phyloP scores from a whole-genome alignment of 2,797 vertebrate genomes.

The Notolepis coatsorum region DNA sequence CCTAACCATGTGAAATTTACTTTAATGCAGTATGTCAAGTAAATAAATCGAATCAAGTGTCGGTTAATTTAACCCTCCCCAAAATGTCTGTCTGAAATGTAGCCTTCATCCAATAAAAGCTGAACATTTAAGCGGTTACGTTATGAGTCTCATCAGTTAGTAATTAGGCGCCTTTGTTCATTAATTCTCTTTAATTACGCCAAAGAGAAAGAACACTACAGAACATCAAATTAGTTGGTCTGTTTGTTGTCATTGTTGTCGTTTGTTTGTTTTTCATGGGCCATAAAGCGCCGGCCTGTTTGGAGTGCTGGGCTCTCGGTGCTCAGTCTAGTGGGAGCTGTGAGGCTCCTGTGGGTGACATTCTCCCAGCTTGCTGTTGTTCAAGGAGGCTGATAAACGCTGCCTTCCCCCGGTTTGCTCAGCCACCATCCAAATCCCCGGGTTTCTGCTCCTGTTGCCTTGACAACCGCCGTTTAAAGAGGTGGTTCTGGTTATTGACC shows the following conservation, averaged over 20 bases:
- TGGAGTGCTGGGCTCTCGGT: conserved; percentile 47
- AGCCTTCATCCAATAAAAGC: neutral
- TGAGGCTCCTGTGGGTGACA: conserved; percentile 46
- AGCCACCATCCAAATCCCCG: conserved; percentile 48
- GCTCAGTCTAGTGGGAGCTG: conserved; percentile 40
- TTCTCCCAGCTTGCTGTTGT: conserved; percentile 38
- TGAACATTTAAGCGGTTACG: conserved; percentile 8
- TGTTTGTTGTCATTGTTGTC: conserved; percentile 6
- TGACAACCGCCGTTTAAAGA: conserved; percentile 73
- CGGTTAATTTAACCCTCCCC: neutral
- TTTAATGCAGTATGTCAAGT: neutral
- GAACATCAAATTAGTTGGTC: conserved; percentile 42
- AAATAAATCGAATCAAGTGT: neutral
- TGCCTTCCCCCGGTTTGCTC: conserved; percentile 44
- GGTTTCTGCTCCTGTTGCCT: conserved; percentile 73
- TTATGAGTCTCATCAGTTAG: conserved; percentile 2
- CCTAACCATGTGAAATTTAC: neutral
- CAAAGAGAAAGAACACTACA: conserved; percentile 29
- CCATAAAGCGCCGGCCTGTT: conserved; percentile 35
- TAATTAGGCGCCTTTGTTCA: neutral
- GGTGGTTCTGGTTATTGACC: conserved; percentile 58
- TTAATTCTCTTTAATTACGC: conserved; percentile 38
- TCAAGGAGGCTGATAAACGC: conserved; percentile 52
- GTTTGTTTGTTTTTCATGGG: conserved; percentile 24
- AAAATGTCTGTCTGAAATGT: neutral